phyloP scores from a whole-genome alignment of 2,797 vertebrate species.

The Carcharodon carcharias region DNA sequence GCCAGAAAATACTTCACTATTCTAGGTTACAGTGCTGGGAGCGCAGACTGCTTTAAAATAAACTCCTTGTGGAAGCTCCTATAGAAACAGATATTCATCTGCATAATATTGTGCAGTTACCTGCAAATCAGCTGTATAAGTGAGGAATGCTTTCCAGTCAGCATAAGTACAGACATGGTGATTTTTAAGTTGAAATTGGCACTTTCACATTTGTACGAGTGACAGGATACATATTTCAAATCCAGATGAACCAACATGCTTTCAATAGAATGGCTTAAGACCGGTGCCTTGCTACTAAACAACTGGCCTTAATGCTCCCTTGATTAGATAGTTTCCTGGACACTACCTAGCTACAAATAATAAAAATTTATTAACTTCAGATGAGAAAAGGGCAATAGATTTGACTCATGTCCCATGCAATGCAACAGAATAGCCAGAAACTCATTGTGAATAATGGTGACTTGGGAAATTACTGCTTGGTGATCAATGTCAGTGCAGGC shows the following conservation, averaged over 20 bases:
- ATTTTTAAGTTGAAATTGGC: not conserved
- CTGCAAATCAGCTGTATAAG: not conserved
- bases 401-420: not conserved
- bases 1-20: not conserved
- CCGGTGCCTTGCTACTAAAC: not conserved
- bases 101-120: not conserved
- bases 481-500: not conserved
- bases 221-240: not conserved
- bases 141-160: not conserved
- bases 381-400: not conserved
- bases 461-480: not conserved
- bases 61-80: not conserved
- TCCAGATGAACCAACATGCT: not conserved
- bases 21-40: not conserved
- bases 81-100: not conserved
- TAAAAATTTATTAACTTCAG: not conserved
- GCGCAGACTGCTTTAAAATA: not conserved
- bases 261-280: not conserved
- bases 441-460: not conserved
- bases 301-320: not conserved
- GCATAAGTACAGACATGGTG: not conserved
- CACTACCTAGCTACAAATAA: not conserved
- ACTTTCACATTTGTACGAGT: not conserved
- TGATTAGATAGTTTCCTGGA: not conserved
- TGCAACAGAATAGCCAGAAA: not conserved